phyloP scores from a whole-genome alignment of 2,113 vertebrate species.

The Aplodontia rufa region DNA sequence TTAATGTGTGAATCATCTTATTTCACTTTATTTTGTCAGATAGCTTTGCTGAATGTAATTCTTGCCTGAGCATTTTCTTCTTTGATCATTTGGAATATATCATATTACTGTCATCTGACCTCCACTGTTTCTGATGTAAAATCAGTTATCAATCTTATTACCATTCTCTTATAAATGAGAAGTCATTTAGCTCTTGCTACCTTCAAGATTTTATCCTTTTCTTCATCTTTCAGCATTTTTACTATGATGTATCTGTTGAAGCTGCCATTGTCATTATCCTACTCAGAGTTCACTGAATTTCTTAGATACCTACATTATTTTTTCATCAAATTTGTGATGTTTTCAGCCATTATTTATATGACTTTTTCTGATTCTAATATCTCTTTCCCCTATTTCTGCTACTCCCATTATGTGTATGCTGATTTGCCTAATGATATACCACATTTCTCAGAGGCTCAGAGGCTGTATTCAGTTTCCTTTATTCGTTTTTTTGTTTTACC shows the following conservation, averaged over 20 bases:
- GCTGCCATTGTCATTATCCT: background rate
- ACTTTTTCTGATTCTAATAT: background rate
- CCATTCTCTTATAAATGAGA: background rate
- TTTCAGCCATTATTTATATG: background rate
- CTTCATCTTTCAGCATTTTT: background rate
- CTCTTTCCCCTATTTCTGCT: background rate
- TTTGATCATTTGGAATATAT: background rate
- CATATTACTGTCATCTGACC: background rate
- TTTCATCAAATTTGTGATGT: background rate
- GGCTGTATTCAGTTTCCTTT: background rate
- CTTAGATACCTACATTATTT: background rate
- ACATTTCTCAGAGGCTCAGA: background rate
- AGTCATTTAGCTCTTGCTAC: background rate
- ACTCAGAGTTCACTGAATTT: background rate
- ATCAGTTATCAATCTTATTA: background rate
- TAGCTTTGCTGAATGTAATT: background rate
- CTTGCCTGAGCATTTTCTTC: background rate
- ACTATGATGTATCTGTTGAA: background rate
- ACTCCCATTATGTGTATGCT: background rate
- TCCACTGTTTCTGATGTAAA: background rate
- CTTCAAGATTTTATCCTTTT: background rate
- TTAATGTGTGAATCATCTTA: background rate
- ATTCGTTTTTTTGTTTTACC: background rate
- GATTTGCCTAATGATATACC: background rate
- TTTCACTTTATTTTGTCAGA: background rate